Evolutionary conservation across 1,140 invertebrate genomes (phyloP).

Genomic region (Drosophila sproati): DNA sequence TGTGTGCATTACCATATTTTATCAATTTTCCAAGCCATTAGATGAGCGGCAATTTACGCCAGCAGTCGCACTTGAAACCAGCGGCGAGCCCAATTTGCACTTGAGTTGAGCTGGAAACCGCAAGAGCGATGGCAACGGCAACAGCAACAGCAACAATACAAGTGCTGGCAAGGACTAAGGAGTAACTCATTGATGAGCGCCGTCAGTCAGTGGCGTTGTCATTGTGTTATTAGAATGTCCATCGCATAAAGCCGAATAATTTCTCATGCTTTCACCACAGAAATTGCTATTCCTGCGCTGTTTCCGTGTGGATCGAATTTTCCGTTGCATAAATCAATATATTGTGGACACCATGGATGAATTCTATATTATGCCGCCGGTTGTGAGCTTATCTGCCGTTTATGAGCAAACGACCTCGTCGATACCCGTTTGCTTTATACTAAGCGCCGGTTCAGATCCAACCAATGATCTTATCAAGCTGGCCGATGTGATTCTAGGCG

Average conservation of each 20-base stretch:
- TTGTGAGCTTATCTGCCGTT: conserved; percentile 92
- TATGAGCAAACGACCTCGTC: conserved; percentile 91
- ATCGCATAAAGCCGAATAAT: conserved; percentile 37
- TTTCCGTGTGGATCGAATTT: conserved; percentile 94
- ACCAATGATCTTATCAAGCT: conserved; percentile 95
- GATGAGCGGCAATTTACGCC: conserved; percentile 81
- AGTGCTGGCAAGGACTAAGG: conserved; percentile 35
- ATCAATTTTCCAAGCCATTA: conserved; percentile 83
- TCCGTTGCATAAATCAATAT: conserved; percentile 91
- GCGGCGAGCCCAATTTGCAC: conserved; percentile 80
- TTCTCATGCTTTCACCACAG: conserved; percentile 75
- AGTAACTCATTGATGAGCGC: conserved; percentile 51
- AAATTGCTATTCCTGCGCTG: conserved; percentile 93
- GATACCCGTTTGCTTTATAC: conserved; percentile 94
- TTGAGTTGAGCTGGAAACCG: conserved; percentile 60
- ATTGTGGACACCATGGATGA: conserved; percentile 93
- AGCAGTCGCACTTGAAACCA: conserved; percentile 81
- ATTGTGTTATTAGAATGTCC: conserved; percentile 58
- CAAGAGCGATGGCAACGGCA: conserved; percentile 42
- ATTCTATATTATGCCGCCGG: conserved; percentile 93
- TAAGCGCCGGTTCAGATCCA: conserved; percentile 95
- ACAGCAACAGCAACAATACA: conserved; percentile 30
- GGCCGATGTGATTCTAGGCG: conserved; percentile 89
- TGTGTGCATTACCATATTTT: conserved; percentile 83
- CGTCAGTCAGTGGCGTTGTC: conserved; percentile 52